Conservation (phyloP, 37 sponge, comb jelly and placozoan genomes). For the Geodia barretti region DNA sequence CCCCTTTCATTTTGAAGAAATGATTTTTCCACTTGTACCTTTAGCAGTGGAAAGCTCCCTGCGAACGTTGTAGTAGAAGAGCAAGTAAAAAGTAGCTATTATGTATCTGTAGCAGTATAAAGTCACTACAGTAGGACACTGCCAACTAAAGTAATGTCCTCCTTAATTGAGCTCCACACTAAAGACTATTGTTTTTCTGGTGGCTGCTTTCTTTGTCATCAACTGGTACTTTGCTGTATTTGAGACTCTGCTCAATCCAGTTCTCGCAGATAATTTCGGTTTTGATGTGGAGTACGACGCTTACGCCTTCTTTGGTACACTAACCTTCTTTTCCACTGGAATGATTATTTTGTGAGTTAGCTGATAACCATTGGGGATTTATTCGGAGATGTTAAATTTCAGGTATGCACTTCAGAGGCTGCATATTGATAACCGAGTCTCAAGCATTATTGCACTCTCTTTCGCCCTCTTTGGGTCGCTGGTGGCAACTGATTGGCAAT, state of each 20-base stretch:
- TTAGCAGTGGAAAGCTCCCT: too few relatives aligned
- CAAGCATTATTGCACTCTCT: slow-evolving; percentile 5
- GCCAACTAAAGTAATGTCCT: too few relatives aligned
- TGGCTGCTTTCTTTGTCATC: slow-evolving; percentile 26
- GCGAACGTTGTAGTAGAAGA: too few relatives aligned
- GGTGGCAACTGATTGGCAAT: slow-evolving; percentile 52
- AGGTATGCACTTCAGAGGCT: slow-evolving; percentile 28
- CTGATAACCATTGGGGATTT: too few relatives aligned
- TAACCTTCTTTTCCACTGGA: not conserved
- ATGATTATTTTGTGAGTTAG: slow-evolving; percentile 22
- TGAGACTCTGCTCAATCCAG: slow-evolving; percentile 52
- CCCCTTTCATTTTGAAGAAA: slow-evolving; percentile 24
- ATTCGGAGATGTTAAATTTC: not conserved
- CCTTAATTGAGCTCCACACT: too few relatives aligned
- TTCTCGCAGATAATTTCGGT: slow-evolving; percentile 47
- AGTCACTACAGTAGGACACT: too few relatives aligned
- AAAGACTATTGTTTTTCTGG: slow-evolving; percentile 19
- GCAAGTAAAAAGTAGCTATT: too few relatives aligned
- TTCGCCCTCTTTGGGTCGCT: slow-evolving; percentile 6
- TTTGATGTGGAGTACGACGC: slow-evolving; percentile 22
- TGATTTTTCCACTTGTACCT: too few relatives aligned
- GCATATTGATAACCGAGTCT: slow-evolving; percentile 17
- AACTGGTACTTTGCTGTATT: slow-evolving; percentile 22
- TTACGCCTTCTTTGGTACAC: slow-evolving; percentile 13
- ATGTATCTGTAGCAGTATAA: too few relatives aligned